Evolutionary conservation across 2,797 vertebrate species (phyloP).

Genomic region (Natrix natrix): DNA sequence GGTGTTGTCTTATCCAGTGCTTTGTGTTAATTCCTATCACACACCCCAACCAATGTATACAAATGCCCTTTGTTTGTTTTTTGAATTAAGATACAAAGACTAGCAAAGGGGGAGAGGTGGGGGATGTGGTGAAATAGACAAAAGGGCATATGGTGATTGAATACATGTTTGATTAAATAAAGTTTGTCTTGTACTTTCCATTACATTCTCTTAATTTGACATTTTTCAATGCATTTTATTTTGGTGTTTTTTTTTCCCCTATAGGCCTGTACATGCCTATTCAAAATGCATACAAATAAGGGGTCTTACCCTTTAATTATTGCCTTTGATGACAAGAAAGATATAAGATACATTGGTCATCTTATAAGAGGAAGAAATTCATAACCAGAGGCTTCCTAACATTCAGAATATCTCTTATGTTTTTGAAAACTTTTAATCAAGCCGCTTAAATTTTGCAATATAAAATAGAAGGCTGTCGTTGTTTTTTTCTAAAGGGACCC

Average conservation of each 20-base stretch:
- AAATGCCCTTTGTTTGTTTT: not conserved
- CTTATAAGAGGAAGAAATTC: constrained; percentile 23
- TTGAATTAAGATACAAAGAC: not conserved
- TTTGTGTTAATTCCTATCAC: not conserved
- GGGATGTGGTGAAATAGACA: not conserved
- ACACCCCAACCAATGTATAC: not conserved
- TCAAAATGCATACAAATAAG: too few relatives aligned
- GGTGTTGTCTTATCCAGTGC: too few relatives aligned
- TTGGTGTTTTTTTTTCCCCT: not conserved
- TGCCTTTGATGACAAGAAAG: not conserved
- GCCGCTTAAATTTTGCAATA: constrained; percentile 14
- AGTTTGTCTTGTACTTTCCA: not conserved
- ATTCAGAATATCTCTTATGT: not conserved
- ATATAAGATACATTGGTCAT: constrained; percentile 6
- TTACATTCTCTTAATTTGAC: constrained; percentile 3
- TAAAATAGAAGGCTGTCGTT: not conserved
- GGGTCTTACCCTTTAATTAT: too few relatives aligned
- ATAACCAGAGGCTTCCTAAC: constrained; percentile 26
- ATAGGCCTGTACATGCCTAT: too few relatives aligned
- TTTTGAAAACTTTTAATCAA: constrained; percentile 13
- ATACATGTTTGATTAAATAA: not conserved
- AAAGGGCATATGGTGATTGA: not conserved
- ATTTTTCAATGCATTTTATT: not conserved
- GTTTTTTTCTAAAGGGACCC: not conserved
- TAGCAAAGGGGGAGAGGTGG: not conserved